These are phyloP conservation scores for Corythoichthys intestinalis DNA, from an alignment of 2,113 vertebrate species.

Conservation along the genomic window DNA sequence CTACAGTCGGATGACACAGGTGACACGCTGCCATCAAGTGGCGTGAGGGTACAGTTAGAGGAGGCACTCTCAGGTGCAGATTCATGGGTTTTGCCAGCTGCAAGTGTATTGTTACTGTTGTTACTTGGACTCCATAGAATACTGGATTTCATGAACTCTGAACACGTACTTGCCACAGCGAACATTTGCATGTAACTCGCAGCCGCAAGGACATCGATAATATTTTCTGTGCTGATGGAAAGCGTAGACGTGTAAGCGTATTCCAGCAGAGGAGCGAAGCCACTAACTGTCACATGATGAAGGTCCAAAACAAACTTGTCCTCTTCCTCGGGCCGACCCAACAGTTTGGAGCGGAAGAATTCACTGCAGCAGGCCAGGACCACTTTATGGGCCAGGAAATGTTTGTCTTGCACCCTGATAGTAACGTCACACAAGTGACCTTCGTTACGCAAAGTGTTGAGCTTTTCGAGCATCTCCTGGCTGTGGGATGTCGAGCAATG, in stretches of 20 bases:
- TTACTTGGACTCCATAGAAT: constrained; percentile 86
- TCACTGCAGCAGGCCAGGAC: constrained; percentile 89
- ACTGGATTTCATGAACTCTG: constrained; percentile 99
- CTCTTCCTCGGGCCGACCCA: constrained; percentile 84
- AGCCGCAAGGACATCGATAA: constrained; percentile 94
- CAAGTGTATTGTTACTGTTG: constrained; percentile 66
- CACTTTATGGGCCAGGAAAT: constrained; percentile 90
- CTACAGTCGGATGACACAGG: constrained; percentile 97
- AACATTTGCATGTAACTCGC: constrained; percentile 99
- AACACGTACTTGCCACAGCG: constrained; percentile 94
- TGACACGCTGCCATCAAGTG: constrained; percentile 89
- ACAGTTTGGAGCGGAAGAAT: constrained; percentile 89
- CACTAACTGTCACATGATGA: constrained; percentile 95
- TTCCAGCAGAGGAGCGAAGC: constrained; percentile 93
- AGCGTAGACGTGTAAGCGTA: constrained; percentile 97
- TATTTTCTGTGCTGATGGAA: constrained; percentile 97
- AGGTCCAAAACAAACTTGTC: constrained; percentile 90
- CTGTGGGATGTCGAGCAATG: constrained; percentile 88
- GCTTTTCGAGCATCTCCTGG: constrained; percentile 91
- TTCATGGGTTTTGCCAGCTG: constrained; percentile 83
- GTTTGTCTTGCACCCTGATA: constrained; percentile 90
- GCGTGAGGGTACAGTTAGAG: constrained; percentile 83
- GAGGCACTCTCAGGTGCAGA: constrained; percentile 80
- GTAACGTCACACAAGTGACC: constrained; percentile 92
- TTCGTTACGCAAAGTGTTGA: constrained; percentile 85